Evolutionary conservation across 2,113 vertebrate genomes (phyloP).

Genomic region (Mixornis gularis): DNA sequence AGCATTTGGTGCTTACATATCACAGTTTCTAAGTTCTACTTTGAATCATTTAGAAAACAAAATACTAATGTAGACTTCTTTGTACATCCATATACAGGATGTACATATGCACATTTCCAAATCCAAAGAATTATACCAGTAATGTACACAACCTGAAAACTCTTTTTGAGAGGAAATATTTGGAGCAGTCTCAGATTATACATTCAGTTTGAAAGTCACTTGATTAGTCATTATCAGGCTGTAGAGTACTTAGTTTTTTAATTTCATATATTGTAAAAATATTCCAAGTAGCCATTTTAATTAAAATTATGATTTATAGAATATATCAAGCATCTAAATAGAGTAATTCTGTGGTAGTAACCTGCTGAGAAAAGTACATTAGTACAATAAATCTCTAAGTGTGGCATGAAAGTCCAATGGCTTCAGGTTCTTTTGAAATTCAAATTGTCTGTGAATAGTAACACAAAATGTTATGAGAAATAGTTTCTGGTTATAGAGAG

Average conservation of each 20-base stretch:
- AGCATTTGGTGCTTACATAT: not conserved
- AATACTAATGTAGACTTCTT: not conserved
- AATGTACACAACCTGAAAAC: not conserved
- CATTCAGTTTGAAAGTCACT: not conserved
- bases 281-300: not conserved
- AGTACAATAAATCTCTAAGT: not conserved
- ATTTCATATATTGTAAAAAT: not conserved
- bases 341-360: not conserved
- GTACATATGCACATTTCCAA: not conserved
- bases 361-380: not conserved
- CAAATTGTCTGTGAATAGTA: not conserved
- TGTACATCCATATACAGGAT: not conserved
- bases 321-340: slow-evolving; percentile 29
- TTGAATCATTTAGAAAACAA: not conserved
- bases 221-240: not conserved
- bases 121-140: not conserved
- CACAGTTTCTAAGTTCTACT: not conserved
- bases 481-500: not conserved
- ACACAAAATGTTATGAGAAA: not conserved
- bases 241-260: not conserved
- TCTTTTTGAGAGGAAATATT: not conserved
- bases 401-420: not conserved
- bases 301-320: slow-evolving; percentile 40
- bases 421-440: not conserved
- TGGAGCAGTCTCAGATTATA: not conserved